Conservation (phyloP, 2,797 vertebrate genomes). For the Paedocypris micromegethes region DNA sequence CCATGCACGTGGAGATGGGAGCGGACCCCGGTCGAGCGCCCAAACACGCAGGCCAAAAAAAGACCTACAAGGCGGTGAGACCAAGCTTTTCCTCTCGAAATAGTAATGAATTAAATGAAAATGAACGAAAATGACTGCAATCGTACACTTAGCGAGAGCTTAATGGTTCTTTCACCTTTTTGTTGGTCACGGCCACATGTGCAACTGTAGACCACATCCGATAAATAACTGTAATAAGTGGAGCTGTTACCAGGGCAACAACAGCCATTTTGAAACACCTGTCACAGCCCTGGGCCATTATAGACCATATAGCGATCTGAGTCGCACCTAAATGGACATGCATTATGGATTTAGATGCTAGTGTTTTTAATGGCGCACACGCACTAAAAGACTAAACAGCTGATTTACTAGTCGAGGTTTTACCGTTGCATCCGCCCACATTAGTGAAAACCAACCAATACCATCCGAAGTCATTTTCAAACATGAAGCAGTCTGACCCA, state of each 20-base stretch:
- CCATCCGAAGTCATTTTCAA: conserved; percentile 20
- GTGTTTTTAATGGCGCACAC: background rate
- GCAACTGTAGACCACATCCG: conserved; percentile 26
- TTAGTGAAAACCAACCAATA: conserved; percentile 15
- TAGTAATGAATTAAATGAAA: no score
- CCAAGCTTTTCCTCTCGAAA: background rate
- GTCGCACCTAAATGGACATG: background rate
- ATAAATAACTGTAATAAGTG: conserved; percentile 26
- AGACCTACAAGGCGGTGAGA: conserved; percentile 96
- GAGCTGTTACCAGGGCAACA: conserved; percentile 34
- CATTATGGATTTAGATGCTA: background rate
- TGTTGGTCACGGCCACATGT: background rate
- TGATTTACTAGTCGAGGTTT: background rate
- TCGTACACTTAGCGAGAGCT: no score
- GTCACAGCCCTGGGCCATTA: conserved; percentile 18
- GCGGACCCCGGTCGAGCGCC: conserved; percentile 87
- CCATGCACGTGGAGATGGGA: conserved; percentile 96
- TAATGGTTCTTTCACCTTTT: background rate
- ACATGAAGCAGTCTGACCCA: conserved; percentile 21
- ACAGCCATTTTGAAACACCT: conserved; percentile 38
- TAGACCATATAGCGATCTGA: conserved; percentile 2
- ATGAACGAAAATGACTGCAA: no score
- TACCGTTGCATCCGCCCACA: conserved; percentile 1
- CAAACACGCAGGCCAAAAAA: conserved; percentile 96
- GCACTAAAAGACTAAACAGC: background rate